Base-by-base conservation (phyloP, 2,888 invertebrate genomes). In the Actias luna region DNA sequence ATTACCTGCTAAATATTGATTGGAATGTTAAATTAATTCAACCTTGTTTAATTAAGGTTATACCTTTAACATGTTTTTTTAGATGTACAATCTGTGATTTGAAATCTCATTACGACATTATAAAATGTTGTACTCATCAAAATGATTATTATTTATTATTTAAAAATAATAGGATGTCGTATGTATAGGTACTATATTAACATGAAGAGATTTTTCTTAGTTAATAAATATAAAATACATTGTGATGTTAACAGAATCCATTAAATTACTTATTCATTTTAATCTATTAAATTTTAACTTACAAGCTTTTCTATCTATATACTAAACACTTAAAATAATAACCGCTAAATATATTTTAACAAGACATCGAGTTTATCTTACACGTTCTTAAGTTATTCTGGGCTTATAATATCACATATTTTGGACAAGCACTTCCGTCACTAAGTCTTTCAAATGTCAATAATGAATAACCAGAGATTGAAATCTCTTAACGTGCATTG, bases 331-430 rank as follows among this genome's bases (percentile, higher is more conserved):
- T n/a, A 80, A 72, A 70, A 74, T 77, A 80, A 79, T 79, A 76
- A 79, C 69, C 77, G 80, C 74, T 80, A 75, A 66, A 73, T 80
- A 50, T 50, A 25, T 50, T 50, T 50, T 50, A 86, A 85, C 83
- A 89, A 86, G 80, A 90, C 89, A 91, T 90, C 86, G 77, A 90
- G 83, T 77, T 81, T 85, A 85, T 87, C 83, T 84, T 87, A 89
- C 83, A 85, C 72, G 69, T 77, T 76, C 79, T 81, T 84, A 83
- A 76, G 75, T 59, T 50, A 85, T 79, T 83, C 87, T 87, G 87
- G 84, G 85, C 84, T 86, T 87, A 89, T 85, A 89, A 90, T 92
- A 92, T 92, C 92, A 92, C 92, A 92, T 88, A 85, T 85, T 82
- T 78, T 77, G 87, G 85, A 87, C 84, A 73, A 67, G 63, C 67